Base-by-base conservation (phyloP, 2,797 vertebrate species). In the Eospalax fontanierii region DNA sequence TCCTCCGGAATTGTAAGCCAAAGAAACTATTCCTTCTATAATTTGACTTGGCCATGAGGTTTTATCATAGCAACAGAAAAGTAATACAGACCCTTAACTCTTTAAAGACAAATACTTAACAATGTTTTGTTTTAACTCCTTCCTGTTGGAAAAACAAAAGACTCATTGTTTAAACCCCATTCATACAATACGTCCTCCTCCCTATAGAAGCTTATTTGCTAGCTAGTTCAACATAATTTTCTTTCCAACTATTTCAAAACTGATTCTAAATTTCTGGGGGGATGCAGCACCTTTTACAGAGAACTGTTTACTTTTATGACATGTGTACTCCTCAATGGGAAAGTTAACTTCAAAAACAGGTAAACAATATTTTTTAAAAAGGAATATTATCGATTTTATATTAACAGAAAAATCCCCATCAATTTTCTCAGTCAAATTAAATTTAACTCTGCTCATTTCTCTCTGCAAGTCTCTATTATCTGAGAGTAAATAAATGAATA, bases 351-450 rank as follows among this genome's bases (percentile, higher is more conserved):
- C 40, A 84, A 87, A 80, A 57, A 22, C 16, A 54, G 30, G 43
- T n/a, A 87, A 93, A 43, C 8, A 90, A 87, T 89, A 84, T 38
- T 80, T 10, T 91, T 81, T 86, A 1, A 78, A 54, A 79, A 68
- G 3, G 54, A 85, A 89, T 66, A 54, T 14, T 66, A 68, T 2
- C 57, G 21, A 75, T 89, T 79, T 93, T 82, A 89, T 88, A 87
- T 24, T 84, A 2, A 82, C 5, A 76, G 10, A 59, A 88, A 65
- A 74, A 54, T 66, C 35, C 30, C 18, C 18, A 94, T 30, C 6
- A 10, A 26, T 46, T 87, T 76, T 66, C 22, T 90, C 86, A 90
- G 75, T 74, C 46, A 63, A 59, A 61, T 84, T 61, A 83, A 70
- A 65, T 79, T n/a, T 74, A 22, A 38, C 15, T 91, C 66, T 79